Percentiles rank a stretch among this genome's conserved stretches.
These are phyloP conservation scores for honey bee (Apis mellifera) DNA, from an alignment of 1,140 invertebrate genomes.

Conservation along the genomic window Amel_HAv3.1 CM009943.2:8301001-8301500, in stretches of 20 bases:
- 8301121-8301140: not conserved
- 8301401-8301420: slow-evolving; percentile 82
- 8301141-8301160: not conserved
- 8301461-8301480: too few species aligned
- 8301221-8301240: not conserved
- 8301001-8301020: too few species aligned
- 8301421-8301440: slow-evolving; percentile 81
- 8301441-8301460: too few species aligned
- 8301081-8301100: not conserved
- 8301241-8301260: slow-evolving; percentile 19
- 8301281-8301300: slow-evolving; percentile 60
- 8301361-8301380: slow-evolving; percentile 78
- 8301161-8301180: not conserved
- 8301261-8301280: slow-evolving; percentile 48
- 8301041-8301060: not conserved
- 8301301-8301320: slow-evolving; percentile 56
- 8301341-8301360: slow-evolving; percentile 78
- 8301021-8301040: not conserved
- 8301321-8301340: slow-evolving; percentile 73
- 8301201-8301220: not conserved
- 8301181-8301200: not conserved
- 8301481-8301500: slow-evolving; percentile 73
- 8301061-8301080: not conserved
- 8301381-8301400: slow-evolving; percentile 80
- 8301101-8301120: not conserved